Percentiles rank a stretch among this genome's conserved stretches.
Conservation (phyloP, 1,140 invertebrate species). For the Eriocheir sinensis region DNA sequence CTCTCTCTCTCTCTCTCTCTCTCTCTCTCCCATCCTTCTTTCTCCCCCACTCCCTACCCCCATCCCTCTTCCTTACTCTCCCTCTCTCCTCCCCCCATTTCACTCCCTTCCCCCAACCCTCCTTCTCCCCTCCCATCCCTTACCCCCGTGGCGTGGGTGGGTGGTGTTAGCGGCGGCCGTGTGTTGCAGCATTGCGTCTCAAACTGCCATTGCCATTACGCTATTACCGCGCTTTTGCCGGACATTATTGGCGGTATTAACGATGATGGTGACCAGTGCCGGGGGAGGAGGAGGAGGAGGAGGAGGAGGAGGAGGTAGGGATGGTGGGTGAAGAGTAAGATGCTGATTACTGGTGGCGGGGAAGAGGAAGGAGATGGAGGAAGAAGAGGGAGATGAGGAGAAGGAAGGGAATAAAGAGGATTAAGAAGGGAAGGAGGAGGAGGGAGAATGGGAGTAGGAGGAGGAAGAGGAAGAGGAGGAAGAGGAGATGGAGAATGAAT, state of each 20-base stretch:
- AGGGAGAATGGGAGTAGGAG: too few species aligned
- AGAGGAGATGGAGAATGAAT: too few species aligned
- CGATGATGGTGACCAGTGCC: not conserved
- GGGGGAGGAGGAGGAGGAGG: not conserved
- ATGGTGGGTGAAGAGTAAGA: too few species aligned
- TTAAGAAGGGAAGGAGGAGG: too few species aligned
- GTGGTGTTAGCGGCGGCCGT: not conserved
- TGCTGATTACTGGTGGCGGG: too few species aligned
- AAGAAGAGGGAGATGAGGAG: too few species aligned
- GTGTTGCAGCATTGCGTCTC: not conserved
- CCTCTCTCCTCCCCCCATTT: not conserved
- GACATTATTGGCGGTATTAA: not conserved
- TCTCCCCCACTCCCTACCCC: not conserved
- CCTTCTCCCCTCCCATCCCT: not conserved
- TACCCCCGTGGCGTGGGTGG: not conserved
- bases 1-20: too few species aligned
- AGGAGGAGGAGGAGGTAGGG: not conserved
- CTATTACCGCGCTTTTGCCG: not conserved
- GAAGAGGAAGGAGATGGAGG: too few species aligned
- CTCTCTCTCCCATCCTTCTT: too few species aligned
- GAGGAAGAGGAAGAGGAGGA: too few species aligned
- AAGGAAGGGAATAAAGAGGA: too few species aligned
- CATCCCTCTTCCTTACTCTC: not conserved
- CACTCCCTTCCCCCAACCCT: not conserved
- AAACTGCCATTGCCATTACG: not conserved